phyloP scores from a whole-genome alignment of 2,113 vertebrate genomes.

The Pelmatolapia mariae region DNA sequence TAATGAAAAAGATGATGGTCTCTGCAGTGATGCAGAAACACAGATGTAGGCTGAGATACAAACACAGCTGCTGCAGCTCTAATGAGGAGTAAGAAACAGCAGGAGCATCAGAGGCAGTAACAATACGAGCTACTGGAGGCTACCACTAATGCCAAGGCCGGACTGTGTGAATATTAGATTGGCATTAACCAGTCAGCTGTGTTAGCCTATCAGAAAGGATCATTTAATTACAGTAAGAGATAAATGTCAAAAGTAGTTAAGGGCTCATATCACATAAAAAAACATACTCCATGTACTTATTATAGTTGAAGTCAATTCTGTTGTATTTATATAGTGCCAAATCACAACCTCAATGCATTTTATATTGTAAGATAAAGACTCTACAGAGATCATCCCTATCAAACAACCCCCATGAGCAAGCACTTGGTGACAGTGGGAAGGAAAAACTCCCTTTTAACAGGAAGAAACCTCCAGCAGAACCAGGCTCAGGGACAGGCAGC shows the following conservation, averaged over 20 bases:
- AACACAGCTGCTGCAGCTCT: conserved; percentile 24
- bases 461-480: not conserved
- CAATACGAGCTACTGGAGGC: not conserved
- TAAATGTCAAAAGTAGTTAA: not conserved
- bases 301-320: not conserved
- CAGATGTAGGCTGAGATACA: not conserved
- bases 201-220: not conserved
- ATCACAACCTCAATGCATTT: not conserved
- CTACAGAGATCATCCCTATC: not conserved
- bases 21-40: not conserved
- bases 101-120: not conserved
- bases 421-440: accelerated
- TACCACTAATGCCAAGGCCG: not conserved
- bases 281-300: not conserved
- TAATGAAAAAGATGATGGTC: conserved; percentile 7
- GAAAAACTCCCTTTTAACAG: not conserved
- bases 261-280: not conserved
- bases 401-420: not conserved
- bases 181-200: not conserved
- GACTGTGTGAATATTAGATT: not conserved
- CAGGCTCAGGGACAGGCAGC: not conserved
- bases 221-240: not conserved
- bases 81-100: not conserved
- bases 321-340: not conserved
- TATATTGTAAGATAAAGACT: not conserved